A percentile compares a stretch with the other conserved stretches of the same genome.
Evolutionary conservation across 1,140 invertebrate species (phyloP).

Genomic region (Spodoptera litura): DNA sequence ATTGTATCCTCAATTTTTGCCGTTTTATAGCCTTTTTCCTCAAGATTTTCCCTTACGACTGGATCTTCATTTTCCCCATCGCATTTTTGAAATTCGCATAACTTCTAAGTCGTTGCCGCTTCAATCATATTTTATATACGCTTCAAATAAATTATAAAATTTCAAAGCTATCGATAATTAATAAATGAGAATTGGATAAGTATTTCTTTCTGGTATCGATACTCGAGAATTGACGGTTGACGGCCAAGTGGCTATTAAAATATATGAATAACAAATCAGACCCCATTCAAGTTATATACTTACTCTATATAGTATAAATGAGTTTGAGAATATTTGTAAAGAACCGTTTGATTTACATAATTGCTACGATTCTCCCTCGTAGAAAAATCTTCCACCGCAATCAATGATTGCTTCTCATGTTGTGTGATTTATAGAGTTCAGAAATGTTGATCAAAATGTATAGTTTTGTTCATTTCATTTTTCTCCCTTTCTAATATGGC

Average conservation of each 20-base stretch:
- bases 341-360: slow-evolving; percentile 19
- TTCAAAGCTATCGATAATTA: slow-evolving; percentile 4
- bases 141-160: not conserved
- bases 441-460: too few relatives aligned
- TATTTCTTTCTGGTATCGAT: slow-evolving; percentile 6
- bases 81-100: too few relatives aligned
- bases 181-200: not conserved
- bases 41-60: too few relatives aligned
- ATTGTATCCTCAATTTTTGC: too few relatives aligned
- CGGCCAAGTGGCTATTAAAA: slow-evolving; percentile 16
- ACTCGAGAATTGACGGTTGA: not conserved
- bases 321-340: slow-evolving; percentile 9
- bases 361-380: not conserved
- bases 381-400: slow-evolving; percentile 2
- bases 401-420: not conserved
- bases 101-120: too few relatives aligned
- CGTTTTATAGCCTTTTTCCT: too few relatives aligned
- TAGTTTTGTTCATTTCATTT: too few relatives aligned
- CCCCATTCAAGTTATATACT: not conserved
- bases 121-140: too few relatives aligned
- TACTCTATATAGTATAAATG: not conserved
- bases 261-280: slow-evolving; percentile 34
- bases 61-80: too few relatives aligned
- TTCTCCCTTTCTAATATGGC: too few relatives aligned
- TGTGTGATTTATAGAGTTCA: not conserved